Evolutionary conservation across 2,888 invertebrate species (phyloP), one percentile per base, ranked within the genome.

Genomic region (Fabriciana adippe): DNA sequence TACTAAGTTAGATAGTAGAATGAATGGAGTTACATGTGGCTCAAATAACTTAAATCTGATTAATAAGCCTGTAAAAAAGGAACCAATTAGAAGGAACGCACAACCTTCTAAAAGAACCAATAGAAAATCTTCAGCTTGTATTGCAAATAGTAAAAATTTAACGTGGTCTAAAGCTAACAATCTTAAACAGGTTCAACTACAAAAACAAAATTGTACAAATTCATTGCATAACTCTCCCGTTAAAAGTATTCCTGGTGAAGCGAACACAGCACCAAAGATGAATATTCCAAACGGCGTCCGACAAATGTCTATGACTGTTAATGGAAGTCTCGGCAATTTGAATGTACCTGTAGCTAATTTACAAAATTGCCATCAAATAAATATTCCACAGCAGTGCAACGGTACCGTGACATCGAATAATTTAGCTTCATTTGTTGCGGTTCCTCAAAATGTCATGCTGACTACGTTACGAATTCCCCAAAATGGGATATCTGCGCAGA

Each of bases 381-480:
- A 90, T 77, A 85, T 92, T 70, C 83, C 87, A 45, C 90, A 89
- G 72, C 81, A 82, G 13, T 89, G 90, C 72, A 91, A 88, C 73
- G 90, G 90, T 51, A 79, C 88, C 4, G 88, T 90, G 8, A 82
- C 86, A 50, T 80, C 89, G n/a, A 87, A 85, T 69, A 89, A 88
- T 76, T 79, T 92, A 74, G 79, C 89, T 56, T 90, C 92, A n/a
- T 91, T 92, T 72, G 88, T 92, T 50, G 87, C 93, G 26, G 87
- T 93, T 65, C 93, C 93, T 62, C 93, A 93, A 71, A 93, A 94
- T 72, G 91, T 94, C 35, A 89, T 94, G 87, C 88, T 94, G 15
- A 93, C 94, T 70, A 88, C 94, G 48, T 87, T 94, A 78, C 90
- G 94, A 78, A 91, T 94, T 88, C 94, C 94, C 21, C 93, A 90